Evolutionary conservation across 2,113 vertebrate species (phyloP), one percentile per base, ranked within the genome.

Genomic region (Oostethus manadensis): DNA sequence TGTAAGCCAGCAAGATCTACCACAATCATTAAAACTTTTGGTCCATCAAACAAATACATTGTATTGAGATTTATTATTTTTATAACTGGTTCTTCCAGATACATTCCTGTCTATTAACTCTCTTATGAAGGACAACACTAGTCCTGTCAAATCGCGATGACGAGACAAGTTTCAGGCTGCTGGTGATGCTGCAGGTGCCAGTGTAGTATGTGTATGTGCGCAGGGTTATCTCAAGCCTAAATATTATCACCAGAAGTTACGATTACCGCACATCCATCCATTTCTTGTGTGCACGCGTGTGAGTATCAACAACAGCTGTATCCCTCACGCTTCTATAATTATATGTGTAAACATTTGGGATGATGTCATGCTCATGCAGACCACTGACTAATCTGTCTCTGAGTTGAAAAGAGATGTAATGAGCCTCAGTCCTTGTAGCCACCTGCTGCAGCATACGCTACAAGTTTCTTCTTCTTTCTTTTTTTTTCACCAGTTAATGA

Each of bases 291-390:
- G 60, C 68, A 66, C 40, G 51, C 18, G 53, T 51, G 59, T 50
- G 60, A 49, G 68, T 42, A 55, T 47, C 56, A 44, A 26, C 57
- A 62, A 66, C 73, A 74, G 78, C 76, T 76, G 70, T 77, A 82
- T 83, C 84, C 71, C 76, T 79, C 73, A 76, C 80, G 79, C 68
- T 60, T 75, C 78, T 86, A 71, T 86, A 86, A 87, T 87, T 82
- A 87, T 63, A 72, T 9, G 59, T 77, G 82, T 80, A 84, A 86
- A 86, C 78, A 81, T 84, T 83, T 78, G 68, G 70, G 69, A 72
- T 86, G 81, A 85, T 78, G 79, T 84, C 82, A 85, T 77, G 68
- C 64, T 68, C 69, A 42, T 42, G 71, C 79, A 75, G 74, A 70
- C 67, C 47, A 59, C 82, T 85, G 84, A 81, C 82, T 79, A 74